phyloP scores from a whole-genome alignment of 2,797 vertebrate species.

The Moxostoma hubbsi region DNA sequence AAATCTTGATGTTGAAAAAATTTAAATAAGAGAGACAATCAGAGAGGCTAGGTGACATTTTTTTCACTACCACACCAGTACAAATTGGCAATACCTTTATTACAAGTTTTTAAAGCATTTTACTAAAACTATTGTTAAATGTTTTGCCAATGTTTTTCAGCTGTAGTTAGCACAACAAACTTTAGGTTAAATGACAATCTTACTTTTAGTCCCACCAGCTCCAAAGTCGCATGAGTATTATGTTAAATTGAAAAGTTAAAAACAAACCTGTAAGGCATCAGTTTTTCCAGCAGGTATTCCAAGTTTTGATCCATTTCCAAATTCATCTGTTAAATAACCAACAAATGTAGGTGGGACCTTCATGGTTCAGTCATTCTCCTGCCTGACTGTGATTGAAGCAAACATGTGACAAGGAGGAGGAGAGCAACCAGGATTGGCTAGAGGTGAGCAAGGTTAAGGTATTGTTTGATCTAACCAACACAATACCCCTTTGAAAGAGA shows the following conservation, averaged over 20 bases:
- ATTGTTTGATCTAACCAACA: conserved; percentile 47
- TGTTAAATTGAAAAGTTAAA: conserved; percentile 1
- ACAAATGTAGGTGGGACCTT: conserved; percentile 34
- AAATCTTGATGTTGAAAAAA: too few relatives aligned
- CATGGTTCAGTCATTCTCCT: conserved; percentile 10
- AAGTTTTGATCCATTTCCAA: conserved; percentile 34
- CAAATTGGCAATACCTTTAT: neutral
- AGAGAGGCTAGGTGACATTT: neutral
- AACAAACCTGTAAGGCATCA: conserved; percentile 20
- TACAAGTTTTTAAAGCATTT: too few relatives aligned
- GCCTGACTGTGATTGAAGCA: conserved; percentile 36
- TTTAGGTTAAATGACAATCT: neutral
- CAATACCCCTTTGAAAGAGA: conserved; percentile 76
- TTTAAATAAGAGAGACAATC: too few relatives aligned
- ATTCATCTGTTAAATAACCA: conserved; percentile 29
- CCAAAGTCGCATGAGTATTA: conserved; percentile 9
- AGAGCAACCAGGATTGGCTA: conserved; percentile 24
- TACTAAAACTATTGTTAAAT: neutral
- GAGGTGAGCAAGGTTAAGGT: conserved; percentile 18
- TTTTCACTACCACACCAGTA: neutral
- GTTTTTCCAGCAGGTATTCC: conserved; percentile 26
- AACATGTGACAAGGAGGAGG: conserved; percentile 44
- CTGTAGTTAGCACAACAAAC: conserved; percentile 3
- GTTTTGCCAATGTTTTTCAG: neutral
- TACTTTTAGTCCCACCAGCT: conserved; percentile 25